Conservation (phyloP, 2,888 invertebrate species). For the Lochmaea crataegi region DNA sequence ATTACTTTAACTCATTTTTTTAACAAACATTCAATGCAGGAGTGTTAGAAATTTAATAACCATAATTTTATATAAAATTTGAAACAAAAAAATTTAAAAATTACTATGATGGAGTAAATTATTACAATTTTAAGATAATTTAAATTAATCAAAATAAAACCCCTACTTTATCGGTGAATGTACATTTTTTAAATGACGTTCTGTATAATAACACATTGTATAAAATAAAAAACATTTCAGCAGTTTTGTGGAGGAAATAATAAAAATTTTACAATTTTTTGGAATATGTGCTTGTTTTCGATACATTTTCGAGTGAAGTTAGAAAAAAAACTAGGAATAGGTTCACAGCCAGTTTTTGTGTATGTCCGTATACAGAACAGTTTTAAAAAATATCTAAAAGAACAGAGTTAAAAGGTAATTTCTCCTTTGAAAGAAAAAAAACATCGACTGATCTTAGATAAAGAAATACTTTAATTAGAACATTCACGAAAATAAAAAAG, state of each 20-base stretch:
- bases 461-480: conserved; percentile 1
- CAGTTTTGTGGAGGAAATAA: neutral
- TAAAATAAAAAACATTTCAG: no score
- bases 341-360: conserved; percentile 6
- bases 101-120: no score
- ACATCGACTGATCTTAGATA: conserved; percentile 8
- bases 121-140: no score
- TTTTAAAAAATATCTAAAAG: neutral
- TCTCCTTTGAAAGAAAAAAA: neutral
- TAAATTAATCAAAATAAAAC: no score
- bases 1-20: no score
- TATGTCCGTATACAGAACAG: neutral
- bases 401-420: conserved; percentile 3
- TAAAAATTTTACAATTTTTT: neutral
- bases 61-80: no score
- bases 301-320: neutral
- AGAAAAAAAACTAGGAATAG: neutral
- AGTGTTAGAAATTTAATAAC: no score
- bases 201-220: no score
- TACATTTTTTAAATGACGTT: no score
- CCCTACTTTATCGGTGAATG: no score
- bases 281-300: neutral
- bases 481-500: conserved; percentile 25
- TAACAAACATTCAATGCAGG: no score
- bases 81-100: no score